phyloP scores from a whole-genome alignment of 2,113 vertebrate species.

The Peromyscus californicus region DNA sequence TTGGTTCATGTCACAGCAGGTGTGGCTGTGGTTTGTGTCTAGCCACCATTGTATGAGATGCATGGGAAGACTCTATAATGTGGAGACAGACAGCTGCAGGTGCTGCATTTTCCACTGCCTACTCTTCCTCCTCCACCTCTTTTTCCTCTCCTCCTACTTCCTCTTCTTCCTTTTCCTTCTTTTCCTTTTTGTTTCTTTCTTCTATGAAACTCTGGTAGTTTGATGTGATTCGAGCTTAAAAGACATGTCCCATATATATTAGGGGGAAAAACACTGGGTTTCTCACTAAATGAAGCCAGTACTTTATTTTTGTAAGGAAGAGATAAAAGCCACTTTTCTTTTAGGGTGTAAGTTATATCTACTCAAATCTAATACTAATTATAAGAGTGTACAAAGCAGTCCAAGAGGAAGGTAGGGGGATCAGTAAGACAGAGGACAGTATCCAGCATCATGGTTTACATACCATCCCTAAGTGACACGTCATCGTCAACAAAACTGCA shows the following conservation, averaged over 20 bases:
- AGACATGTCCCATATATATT: background rate
- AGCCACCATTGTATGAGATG: background rate
- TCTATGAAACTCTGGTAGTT: background rate
- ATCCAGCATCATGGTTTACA: background rate
- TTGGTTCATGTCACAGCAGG: background rate
- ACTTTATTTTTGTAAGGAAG: background rate
- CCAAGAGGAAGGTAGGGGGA: too few relatives aligned
- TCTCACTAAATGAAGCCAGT: background rate
- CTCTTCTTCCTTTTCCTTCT: background rate
- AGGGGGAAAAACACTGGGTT: background rate
- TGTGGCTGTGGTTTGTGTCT: background rate
- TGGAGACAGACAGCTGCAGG: background rate
- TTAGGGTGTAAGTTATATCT: background rate
- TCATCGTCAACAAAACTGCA: background rate
- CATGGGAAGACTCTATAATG: background rate
- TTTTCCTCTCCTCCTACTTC: background rate
- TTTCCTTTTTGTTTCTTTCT: background rate
- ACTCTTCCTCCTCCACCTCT: background rate
- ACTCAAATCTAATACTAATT: background rate
- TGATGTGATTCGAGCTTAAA: background rate
- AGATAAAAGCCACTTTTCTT: background rate
- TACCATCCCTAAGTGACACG: background rate
- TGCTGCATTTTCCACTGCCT: background rate
- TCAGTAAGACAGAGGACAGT: background rate
- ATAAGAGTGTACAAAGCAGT: too few relatives aligned